Evolutionary conservation across 2,113 vertebrate genomes (phyloP).

Genomic region (Poicephalus gulielmi): DNA sequence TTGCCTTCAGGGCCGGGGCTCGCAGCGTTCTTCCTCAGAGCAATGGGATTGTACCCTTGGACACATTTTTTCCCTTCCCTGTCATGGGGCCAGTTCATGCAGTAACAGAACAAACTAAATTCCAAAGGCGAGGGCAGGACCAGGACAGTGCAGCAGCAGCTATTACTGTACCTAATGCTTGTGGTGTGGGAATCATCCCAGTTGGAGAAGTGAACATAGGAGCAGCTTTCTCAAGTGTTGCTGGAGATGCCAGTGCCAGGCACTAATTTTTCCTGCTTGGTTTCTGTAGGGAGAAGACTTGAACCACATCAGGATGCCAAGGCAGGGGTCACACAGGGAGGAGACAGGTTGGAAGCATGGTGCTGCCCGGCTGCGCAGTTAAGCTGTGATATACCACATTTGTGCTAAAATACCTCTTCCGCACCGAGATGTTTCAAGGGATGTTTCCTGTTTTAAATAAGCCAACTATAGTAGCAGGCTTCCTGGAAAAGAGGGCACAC

Average conservation of each 20-base stretch:
- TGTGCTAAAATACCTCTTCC: background rate
- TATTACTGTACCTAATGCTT: background rate
- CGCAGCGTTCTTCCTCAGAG: background rate
- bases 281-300: background rate
- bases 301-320: background rate
- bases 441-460: slow-evolving; percentile 7
- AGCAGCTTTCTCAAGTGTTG: background rate
- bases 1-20: background rate
- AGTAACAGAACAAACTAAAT: background rate
- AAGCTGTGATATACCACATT: background rate
- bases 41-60: background rate
- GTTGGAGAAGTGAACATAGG: background rate
- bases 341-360: background rate
- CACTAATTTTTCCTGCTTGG: background rate
- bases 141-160: background rate
- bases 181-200: background rate
- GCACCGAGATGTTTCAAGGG: background rate
- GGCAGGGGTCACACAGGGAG: background rate
- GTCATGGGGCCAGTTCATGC: background rate
- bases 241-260: background rate
- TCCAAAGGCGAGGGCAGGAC: background rate
- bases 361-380: background rate
- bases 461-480: background rate
- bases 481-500: background rate
- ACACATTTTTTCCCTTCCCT: background rate